Conservation (phyloP, 2,888 invertebrate genomes). For the Chymomyza fuscimana region DNA sequence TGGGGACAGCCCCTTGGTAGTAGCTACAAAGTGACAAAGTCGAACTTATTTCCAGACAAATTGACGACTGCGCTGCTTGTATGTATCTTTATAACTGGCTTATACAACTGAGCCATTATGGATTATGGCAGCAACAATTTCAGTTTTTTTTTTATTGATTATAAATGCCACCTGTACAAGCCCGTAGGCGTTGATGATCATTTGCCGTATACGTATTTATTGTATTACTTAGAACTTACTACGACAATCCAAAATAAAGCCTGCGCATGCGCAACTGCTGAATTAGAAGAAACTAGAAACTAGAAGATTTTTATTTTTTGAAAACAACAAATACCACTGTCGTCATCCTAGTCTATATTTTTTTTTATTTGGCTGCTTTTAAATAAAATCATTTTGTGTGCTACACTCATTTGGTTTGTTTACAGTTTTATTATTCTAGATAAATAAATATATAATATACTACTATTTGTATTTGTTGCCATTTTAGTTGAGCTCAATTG, state of each 20-base stretch:
- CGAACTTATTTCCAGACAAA: conserved; percentile 15
- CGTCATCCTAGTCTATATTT: not conserved
- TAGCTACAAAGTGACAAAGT: conserved; percentile 15
- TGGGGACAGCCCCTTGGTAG: conserved; percentile 12
- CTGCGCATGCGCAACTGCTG: conserved; percentile 18
- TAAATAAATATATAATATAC: conserved; percentile 14
- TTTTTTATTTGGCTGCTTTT: not conserved
- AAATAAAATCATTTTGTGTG: not conserved
- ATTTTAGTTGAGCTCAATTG: conserved; percentile 30
- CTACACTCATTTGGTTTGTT: conserved; percentile 47
- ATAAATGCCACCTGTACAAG: conserved; percentile 21
- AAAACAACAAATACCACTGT: not conserved
- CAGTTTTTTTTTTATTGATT: conserved; percentile 8
- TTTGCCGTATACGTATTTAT: conserved; percentile 35
- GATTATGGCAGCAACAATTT: conserved; percentile 5
- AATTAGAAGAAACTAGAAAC: not conserved
- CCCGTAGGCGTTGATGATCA: conserved; percentile 43
- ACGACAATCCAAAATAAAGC: not conserved
- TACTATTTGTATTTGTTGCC: conserved; percentile 32
- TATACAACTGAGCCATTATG: conserved; percentile 40
- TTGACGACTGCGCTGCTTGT: conserved; percentile 14
- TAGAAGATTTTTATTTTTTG: not conserved
- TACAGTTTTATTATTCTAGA: conserved; percentile 29
- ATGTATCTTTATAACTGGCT: conserved; percentile 30
- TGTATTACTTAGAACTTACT: conserved; percentile 4